A percentile compares a stretch with the other conserved stretches of the same genome.
Conservation (phyloP, 2,113 vertebrate species). For the Scartelaos histophorus region DNA sequence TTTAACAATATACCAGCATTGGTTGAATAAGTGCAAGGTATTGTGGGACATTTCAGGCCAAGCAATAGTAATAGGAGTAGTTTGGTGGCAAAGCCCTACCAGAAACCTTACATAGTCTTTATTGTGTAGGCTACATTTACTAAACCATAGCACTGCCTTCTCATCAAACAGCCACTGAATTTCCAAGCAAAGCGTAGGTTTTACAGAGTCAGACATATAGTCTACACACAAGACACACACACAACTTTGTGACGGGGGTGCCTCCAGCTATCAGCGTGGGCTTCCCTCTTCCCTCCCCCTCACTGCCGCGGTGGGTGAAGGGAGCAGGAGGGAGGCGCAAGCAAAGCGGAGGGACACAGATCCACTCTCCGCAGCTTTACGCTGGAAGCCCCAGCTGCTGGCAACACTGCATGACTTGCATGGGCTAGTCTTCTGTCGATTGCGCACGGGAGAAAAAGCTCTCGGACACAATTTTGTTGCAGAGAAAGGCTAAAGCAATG, state of each 20-base stretch:
- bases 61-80: too few relatives aligned
- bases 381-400: slow-evolving; percentile 71
- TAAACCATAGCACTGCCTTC: slow-evolving; percentile 39
- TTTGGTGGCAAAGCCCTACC: too few relatives aligned
- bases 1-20: too few relatives aligned
- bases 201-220: slow-evolving; percentile 17
- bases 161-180: slow-evolving; percentile 67
- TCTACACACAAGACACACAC: slow-evolving; percentile 31
- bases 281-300: slow-evolving; percentile 56
- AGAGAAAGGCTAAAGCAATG: not conserved
- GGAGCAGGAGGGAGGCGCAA: slow-evolving; percentile 32
- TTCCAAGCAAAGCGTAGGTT: slow-evolving; percentile 64
- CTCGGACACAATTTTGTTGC: slow-evolving; percentile 12
- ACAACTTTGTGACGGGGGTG: slow-evolving; percentile 54
- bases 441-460: slow-evolving; percentile 32
- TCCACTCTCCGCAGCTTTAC: slow-evolving; percentile 63
- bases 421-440: slow-evolving; percentile 41
- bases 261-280: slow-evolving; percentile 73
- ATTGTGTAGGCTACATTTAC: too few relatives aligned
- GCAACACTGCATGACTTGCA: slow-evolving; percentile 52
- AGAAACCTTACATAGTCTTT: too few relatives aligned
- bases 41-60: too few relatives aligned
- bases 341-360: slow-evolving; percentile 52
- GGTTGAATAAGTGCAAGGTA: too few relatives aligned
- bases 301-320: slow-evolving; percentile 33